Evolutionary conservation across 2,888 invertebrate species (phyloP), one percentile per base, ranked within the genome.

Genomic region (Alcis repandata): DNA sequence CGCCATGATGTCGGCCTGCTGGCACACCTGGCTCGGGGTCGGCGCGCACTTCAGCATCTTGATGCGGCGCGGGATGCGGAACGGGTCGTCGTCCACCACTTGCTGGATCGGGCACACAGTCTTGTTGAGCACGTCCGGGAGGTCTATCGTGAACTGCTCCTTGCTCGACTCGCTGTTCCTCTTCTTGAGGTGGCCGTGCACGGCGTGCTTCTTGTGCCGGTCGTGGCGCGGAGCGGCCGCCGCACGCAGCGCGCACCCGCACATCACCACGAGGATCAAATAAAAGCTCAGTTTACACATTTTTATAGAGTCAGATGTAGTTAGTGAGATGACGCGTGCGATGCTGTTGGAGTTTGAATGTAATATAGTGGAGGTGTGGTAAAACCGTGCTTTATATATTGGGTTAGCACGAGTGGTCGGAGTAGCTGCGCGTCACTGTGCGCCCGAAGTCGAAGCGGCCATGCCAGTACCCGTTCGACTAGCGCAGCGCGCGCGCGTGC

Each of bases 91-190:
- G 84, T 91, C 82, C 52, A 84, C 76, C 40, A 74, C 76, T 71
- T 89, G 83, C 59, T 73, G 67, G 75, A 90, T 88, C 46, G 92
- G 91, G 77, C 92, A 92, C 77, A 90, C 86, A 43, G 91, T 88
- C 61, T 80, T 82, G 82, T 88, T 86, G 59, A 84, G 75, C 60
- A 85, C 87, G 17, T 82, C 82, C 17, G 74, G 62, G 59, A 92
- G 83, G 58, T 82, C 78, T 70, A 89, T 77, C 69, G 78, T 77
- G 69, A 57, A 46, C 17, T 48, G 40, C 46, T 45, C 38, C 66
- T 56, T 56, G 46, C 51, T 36, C 11, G 48, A 15, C 33, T 33
- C 56, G 56, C 56, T 56, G 54, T 32, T n/a, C 19, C n/a, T 27
- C 46, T 32, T 60, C 53, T 20, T 60, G n/a, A 32, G n/a, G n/a